phyloP scores from a whole-genome alignment of 2,888 invertebrate genomes.

The Thysanoteuthis rhombus region DNA sequence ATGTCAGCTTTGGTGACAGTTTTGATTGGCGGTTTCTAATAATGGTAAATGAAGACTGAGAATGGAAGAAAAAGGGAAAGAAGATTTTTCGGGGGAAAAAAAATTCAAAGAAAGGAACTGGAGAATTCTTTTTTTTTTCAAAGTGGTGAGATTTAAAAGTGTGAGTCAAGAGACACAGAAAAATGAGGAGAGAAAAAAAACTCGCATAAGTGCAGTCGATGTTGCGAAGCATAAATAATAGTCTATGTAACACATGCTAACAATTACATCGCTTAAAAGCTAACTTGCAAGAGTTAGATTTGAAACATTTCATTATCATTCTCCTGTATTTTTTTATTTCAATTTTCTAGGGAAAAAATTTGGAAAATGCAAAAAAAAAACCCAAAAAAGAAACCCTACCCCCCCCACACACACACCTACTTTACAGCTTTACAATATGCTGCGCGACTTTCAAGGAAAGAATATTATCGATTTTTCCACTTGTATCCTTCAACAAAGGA shows the following conservation, averaged over 20 bases:
- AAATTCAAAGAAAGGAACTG: neutral
- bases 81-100: neutral
- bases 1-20: no score
- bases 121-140: neutral
- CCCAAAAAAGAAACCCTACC: no score
- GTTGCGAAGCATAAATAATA: neutral
- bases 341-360: neutral
- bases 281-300: neutral
- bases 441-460: neutral
- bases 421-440: neutral
- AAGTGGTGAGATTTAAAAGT: neutral
- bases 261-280: neutral
- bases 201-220: neutral
- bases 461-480: neutral
- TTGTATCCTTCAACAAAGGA: neutral
- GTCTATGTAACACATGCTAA: neutral
- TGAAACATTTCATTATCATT: neutral
- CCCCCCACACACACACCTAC: no score
- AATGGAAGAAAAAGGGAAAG: neutral
- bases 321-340: neutral
- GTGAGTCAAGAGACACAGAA: neutral
- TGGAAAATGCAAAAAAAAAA: neutral
- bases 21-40: no score
- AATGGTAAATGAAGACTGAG: neutral
- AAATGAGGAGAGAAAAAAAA: neutral